Conservation (phyloP, 2,113 vertebrate genomes). For the Limnothrissa miodon region DNA sequence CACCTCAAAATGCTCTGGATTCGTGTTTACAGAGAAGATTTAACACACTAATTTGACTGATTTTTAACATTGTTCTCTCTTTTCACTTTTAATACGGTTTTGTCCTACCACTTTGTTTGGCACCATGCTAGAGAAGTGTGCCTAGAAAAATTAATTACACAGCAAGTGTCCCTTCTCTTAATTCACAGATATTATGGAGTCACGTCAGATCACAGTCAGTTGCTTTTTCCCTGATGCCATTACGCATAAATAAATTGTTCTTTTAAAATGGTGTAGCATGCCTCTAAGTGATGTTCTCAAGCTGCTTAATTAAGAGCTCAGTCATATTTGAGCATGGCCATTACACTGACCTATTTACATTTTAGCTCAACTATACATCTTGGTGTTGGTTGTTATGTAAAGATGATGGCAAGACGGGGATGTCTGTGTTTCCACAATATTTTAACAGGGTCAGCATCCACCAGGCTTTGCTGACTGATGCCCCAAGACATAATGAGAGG, state of each 20-base stretch:
- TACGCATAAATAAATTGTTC: not conserved
- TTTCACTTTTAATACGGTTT: not conserved
- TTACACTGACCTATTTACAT: not conserved
- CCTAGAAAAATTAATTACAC: not conserved
- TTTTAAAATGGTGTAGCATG: not conserved
- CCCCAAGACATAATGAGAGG: not conserved
- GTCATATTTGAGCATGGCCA: not conserved
- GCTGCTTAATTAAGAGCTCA: not conserved
- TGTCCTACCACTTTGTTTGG: not conserved
- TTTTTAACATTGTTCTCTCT: not conserved
- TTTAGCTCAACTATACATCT: not conserved
- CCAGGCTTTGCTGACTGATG: conserved; percentile 5
- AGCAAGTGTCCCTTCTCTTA: not conserved
- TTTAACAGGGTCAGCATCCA: not conserved
- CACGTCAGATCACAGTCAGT: not conserved
- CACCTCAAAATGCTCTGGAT: not conserved
- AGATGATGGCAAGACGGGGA: not conserved
- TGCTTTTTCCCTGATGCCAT: not conserved
- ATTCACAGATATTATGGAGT: not conserved
- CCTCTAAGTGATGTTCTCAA: not conserved
- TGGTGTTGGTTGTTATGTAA: not conserved
- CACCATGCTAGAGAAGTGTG: not conserved
- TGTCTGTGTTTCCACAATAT: not conserved
- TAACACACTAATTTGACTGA: not conserved
- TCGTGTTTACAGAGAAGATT: not conserved